Conservation (phyloP, 1,140 invertebrate genomes). For the Manduca sexta region DNA sequence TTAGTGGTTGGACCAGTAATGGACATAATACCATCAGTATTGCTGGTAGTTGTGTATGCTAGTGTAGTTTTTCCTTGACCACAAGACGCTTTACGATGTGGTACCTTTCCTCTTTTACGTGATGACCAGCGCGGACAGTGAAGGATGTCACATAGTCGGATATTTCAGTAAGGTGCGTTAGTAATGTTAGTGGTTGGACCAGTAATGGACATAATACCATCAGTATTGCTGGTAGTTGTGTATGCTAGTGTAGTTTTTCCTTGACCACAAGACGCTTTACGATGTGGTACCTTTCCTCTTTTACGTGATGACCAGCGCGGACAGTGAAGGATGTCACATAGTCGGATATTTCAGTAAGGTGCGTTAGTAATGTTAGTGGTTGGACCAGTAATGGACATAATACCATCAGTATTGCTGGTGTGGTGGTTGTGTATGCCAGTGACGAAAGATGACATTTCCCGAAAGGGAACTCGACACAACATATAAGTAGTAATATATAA, state of each 20-base stretch:
- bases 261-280: slow-evolving; percentile 98
- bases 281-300: slow-evolving; percentile 98
- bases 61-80: slow-evolving; percentile 97
- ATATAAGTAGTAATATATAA: no score
- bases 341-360: slow-evolving; percentile 99
- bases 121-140: slow-evolving; percentile 93
- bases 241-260: slow-evolving; percentile 95
- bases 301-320: slow-evolving; percentile 96
- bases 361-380: no score
- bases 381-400: no score
- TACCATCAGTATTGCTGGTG: slow-evolving; percentile 98
- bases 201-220: no score
- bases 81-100: slow-evolving; percentile 98
- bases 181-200: no score
- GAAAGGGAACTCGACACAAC: no score
- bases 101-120: slow-evolving; percentile 99
- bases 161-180: slow-evolving; percentile 96
- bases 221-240: no score
- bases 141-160: slow-evolving; percentile 96
- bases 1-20: no score
- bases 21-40: no score
- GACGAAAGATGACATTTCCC: slow-evolving; percentile 96
- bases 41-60: no score
- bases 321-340: slow-evolving; percentile 94
- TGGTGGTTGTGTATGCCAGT: slow-evolving; percentile 97